Evolutionary conservation across 2,888 invertebrate genomes (phyloP).

Genomic region (Rhorus exstirpatorius): DNA sequence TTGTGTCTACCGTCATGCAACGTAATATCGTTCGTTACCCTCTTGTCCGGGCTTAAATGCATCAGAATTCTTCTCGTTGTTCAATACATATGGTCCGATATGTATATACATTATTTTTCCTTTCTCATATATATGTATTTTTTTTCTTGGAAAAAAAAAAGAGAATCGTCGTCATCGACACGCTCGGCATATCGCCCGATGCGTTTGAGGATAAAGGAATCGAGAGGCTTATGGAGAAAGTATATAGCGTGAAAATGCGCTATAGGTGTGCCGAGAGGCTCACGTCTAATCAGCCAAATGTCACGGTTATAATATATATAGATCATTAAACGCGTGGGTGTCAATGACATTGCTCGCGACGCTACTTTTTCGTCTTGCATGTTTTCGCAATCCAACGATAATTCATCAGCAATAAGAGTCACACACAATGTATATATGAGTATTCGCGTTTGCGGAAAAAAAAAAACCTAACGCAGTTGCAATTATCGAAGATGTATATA

Average conservation of each 20-base stretch:
- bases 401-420: slow-evolving; percentile 58
- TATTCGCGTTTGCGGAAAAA: slow-evolving; percentile 12
- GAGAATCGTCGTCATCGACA: not conserved
- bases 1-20: slow-evolving; percentile 52
- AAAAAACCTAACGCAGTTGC: slow-evolving; percentile 25
- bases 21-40: slow-evolving; percentile 73
- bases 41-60: slow-evolving; percentile 46
- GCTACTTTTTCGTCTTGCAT: slow-evolving; percentile 44
- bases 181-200: slow-evolving; percentile 17
- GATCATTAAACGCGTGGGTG: slow-evolving; percentile 33
- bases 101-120: not conserved
- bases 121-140: not conserved
- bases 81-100: slow-evolving; percentile 20
- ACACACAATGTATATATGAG: not conserved
- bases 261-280: slow-evolving; percentile 38
- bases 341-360: slow-evolving; percentile 58
- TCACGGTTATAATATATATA: slow-evolving; percentile 37
- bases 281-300: slow-evolving; percentile 63
- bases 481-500: not conserved
- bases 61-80: slow-evolving; percentile 36
- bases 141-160: slow-evolving; percentile 37
- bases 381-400: slow-evolving; percentile 63
- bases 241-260: slow-evolving; percentile 29
- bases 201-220: slow-evolving; percentile 25
- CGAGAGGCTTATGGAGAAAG: slow-evolving; percentile 32